These are phyloP conservation scores for Cichlasoma orientale DNA, from an alignment of 2,797 vertebrate genomes.

Conservation along the genomic window DNA sequence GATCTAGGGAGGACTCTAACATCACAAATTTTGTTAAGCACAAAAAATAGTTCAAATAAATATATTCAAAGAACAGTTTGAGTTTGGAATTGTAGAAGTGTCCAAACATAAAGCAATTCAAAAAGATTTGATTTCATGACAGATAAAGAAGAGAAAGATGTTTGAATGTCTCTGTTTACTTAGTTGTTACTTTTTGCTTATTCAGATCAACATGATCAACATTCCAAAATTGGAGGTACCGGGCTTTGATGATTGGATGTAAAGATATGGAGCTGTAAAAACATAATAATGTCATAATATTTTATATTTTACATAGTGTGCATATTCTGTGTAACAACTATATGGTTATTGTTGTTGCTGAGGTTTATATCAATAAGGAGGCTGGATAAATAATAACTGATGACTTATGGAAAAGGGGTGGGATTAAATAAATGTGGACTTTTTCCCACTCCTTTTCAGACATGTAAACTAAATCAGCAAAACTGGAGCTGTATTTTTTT, in stretches of 20 bases:
- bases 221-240: too few relatives aligned
- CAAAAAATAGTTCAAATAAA: too few relatives aligned
- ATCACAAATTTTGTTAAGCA: too few relatives aligned
- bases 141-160: too few relatives aligned
- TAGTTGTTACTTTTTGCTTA: too few relatives aligned
- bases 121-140: too few relatives aligned
- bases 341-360: background rate
- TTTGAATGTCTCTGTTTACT: background rate
- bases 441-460: background rate
- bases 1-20: too few relatives aligned
- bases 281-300: background rate
- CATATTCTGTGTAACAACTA: background rate
- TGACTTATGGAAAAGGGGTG: background rate
- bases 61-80: too few relatives aligned
- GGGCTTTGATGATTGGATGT: background rate
- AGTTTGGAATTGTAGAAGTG: too few relatives aligned
- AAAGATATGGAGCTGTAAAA: background rate
- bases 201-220: too few relatives aligned
- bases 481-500: background rate
- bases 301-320: background rate
- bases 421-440: background rate
- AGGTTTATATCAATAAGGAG: background rate
- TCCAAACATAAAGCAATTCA: too few relatives aligned
- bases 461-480: background rate
- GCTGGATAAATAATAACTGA: background rate